Percentiles rank a stretch among this genome's conserved stretches.
These are phyloP conservation scores for Philereme transversata DNA, from an alignment of 2,888 invertebrate species.

Conservation along the genomic window DNA sequence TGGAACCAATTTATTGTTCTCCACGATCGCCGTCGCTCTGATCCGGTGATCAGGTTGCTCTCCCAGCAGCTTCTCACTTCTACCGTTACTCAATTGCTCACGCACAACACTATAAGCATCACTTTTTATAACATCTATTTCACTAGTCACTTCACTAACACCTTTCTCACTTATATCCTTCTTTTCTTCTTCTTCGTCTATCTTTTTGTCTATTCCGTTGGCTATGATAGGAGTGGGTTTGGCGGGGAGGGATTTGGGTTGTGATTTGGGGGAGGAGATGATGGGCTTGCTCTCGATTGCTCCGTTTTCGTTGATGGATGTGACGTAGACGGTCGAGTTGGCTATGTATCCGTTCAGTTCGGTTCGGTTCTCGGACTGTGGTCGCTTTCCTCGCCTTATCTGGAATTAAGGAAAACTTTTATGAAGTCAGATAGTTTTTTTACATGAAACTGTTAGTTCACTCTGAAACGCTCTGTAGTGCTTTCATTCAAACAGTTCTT, in stretches of 20 bases:
- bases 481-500: no score
- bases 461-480: no score
- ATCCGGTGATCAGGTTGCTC: constrained; percentile 85
- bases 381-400: constrained; percentile 86
- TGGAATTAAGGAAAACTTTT: constrained; percentile 58
- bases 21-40: constrained; percentile 85
- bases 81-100: constrained; percentile 85
- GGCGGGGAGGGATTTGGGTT: constrained; percentile 74
- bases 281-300: constrained; percentile 76
- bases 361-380: constrained; percentile 76
- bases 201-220: constrained; percentile 67
- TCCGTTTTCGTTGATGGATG: constrained; percentile 86
- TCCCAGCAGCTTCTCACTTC: constrained; percentile 89
- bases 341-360: constrained; percentile 93
- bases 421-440: no score
- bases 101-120: constrained; percentile 73
- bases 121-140: constrained; percentile 75
- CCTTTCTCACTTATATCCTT: constrained; percentile 75
- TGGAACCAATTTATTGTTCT: constrained; percentile 84
- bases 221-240: constrained; percentile 76
- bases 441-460: no score
- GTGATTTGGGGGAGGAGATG: constrained; percentile 75
- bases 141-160: constrained; percentile 69
- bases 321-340: constrained; percentile 92
- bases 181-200: constrained; percentile 60